These are phyloP conservation scores for Seira ritae DNA, from an alignment of 2,888 invertebrate species.

Conservation along the genomic window DNA sequence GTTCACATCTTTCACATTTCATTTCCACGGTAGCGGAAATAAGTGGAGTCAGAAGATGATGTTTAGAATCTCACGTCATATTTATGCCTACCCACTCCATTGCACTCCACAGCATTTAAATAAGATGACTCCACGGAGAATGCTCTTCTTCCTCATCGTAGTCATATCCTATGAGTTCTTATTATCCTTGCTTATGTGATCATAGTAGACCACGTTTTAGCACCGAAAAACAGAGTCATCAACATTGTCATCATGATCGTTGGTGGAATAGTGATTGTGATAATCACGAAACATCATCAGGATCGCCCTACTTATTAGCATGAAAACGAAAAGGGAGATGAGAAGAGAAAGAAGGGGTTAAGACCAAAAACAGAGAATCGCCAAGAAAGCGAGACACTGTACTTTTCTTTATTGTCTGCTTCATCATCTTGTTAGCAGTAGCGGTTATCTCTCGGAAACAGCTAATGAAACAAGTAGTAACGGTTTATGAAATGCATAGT, in stretches of 20 bases:
- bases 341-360: background rate
- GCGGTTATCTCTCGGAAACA: background rate
- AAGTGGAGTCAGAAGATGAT: background rate
- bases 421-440: too few species aligned
- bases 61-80: conserved; percentile 4
- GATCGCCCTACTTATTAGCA: background rate
- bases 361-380: background rate
- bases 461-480: too few species aligned
- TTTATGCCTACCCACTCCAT: conserved; percentile 43
- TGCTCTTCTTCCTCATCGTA: background rate
- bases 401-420: too few species aligned
- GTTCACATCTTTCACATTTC: background rate
- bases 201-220: conserved; percentile 36
- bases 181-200: background rate
- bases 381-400: background rate
- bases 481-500: too few species aligned
- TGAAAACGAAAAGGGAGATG: background rate
- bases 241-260: conserved; percentile 48
- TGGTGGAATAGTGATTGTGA: conserved; percentile 20
- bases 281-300: conserved; percentile 24
- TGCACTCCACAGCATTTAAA: conserved; percentile 33
- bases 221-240: conserved; percentile 57
- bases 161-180: background rate
- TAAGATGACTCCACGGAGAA: background rate
- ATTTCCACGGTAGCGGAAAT: background rate